Evolutionary conservation across 2,113 vertebrate species (phyloP).

Genomic region (Morone saxatilis): DNA sequence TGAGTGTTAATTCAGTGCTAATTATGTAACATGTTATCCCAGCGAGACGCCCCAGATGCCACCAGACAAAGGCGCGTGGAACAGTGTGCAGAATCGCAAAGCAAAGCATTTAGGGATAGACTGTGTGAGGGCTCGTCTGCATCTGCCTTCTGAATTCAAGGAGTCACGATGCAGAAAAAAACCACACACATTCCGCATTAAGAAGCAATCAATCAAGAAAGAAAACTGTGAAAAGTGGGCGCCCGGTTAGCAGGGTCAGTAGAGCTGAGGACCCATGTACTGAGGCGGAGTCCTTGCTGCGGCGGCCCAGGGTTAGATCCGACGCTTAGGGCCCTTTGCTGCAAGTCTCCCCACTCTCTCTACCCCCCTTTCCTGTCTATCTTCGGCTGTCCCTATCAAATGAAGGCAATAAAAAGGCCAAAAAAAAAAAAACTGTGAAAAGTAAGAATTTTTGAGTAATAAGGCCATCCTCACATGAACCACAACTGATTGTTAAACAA

Average conservation of each 20-base stretch:
- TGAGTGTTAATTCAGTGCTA: constrained; percentile 85
- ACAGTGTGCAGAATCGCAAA: constrained; percentile 46
- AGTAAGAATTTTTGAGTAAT: background rate
- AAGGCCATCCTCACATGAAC: constrained; percentile 40
- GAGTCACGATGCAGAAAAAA: constrained; percentile 9
- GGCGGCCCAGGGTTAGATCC: too few relatives aligned
- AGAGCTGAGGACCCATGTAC: too few relatives aligned
- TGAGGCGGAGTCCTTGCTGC: too few relatives aligned
- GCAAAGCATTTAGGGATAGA: constrained; percentile 51
- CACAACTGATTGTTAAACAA: constrained; percentile 49
- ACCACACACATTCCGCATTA: background rate
- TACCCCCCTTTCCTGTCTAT: too few relatives aligned
- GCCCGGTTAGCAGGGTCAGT: too few relatives aligned
- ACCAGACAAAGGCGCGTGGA: constrained; percentile 62
- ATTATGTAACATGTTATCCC: constrained; percentile 80
- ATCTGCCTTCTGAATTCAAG: constrained; percentile 51
- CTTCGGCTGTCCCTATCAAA: too few relatives aligned
- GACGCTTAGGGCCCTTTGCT: too few relatives aligned
- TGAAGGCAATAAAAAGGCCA: too few relatives aligned
- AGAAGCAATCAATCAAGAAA: constrained; percentile 34
- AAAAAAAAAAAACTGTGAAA: constrained; percentile 10
- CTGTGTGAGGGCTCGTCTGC: background rate
- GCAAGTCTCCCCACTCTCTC: too few relatives aligned
- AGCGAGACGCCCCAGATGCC: constrained; percentile 79
- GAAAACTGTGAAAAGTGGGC: constrained; percentile 3